Conservation (phyloP, 2,797 vertebrate species). For the Forpus xanthops region DNA sequence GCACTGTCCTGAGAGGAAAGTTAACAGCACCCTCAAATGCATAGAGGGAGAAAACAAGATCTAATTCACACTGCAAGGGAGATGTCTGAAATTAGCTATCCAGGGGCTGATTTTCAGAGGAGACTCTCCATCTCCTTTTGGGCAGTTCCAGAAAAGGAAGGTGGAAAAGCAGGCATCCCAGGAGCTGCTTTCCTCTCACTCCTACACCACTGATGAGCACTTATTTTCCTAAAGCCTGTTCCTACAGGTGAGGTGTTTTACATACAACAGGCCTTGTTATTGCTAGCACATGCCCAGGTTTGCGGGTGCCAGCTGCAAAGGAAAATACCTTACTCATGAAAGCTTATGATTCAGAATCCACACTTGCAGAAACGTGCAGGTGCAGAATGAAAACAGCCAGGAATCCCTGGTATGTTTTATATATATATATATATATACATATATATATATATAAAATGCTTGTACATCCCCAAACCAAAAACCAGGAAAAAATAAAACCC, state of each 20-base stretch:
- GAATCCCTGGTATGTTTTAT: neutral
- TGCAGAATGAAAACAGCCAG: neutral
- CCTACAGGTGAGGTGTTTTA: neutral
- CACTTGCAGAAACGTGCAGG: neutral
- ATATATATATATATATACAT: neutral
- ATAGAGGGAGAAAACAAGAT: accelerated
- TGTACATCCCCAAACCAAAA: neutral
- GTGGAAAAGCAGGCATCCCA: neutral
- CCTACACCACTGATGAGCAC: neutral
- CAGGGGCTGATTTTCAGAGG: neutral
- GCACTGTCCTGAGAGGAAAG: neutral
- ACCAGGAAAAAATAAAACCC: neutral
- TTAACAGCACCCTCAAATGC: neutral
- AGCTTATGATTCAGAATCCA: neutral
- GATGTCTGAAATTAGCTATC: neutral
- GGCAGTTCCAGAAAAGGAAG: neutral
- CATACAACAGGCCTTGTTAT: neutral
- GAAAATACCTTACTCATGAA: neutral
- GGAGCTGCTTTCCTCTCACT: neutral
- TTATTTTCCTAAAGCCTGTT: neutral
- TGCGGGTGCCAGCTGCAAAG: neutral
- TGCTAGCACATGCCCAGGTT: neutral
- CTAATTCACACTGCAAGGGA: neutral
- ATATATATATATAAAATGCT: neutral
- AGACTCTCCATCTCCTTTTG: neutral